phyloP scores from a whole-genome alignment of 1,140 invertebrate species.

The Thaumatotibia leucotreta region DNA sequence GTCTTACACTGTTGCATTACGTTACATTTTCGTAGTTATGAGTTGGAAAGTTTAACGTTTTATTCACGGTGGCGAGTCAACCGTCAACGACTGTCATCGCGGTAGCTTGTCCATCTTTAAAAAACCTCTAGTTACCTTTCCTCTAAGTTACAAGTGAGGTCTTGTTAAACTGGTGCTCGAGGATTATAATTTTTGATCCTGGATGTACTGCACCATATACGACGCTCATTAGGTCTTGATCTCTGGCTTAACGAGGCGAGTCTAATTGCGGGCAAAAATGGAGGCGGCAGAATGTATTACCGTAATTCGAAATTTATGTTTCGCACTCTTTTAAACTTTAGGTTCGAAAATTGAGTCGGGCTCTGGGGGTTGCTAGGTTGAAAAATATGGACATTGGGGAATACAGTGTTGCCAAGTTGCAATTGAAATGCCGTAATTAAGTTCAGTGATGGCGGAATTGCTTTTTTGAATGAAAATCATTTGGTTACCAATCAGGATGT shows the following conservation, averaged over 20 bases:
- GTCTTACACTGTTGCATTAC: background rate
- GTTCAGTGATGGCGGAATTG: background rate
- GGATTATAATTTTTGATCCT: slow-evolving; percentile 58
- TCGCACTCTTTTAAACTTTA: slow-evolving; percentile 24
- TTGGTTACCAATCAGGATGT: background rate
- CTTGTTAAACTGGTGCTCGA: slow-evolving; percentile 22
- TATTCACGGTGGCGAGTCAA: slow-evolving; percentile 35
- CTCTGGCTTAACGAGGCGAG: slow-evolving; percentile 56
- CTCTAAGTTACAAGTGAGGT: slow-evolving; percentile 3
- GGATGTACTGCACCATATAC: slow-evolving; percentile 54
- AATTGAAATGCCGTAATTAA: background rate
- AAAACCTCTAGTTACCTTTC: background rate
- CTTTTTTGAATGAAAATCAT: background rate
- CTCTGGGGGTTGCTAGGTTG: background rate
- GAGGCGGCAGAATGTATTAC: slow-evolving; percentile 41
- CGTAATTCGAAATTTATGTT: slow-evolving; percentile 51
- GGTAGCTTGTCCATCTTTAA: background rate
- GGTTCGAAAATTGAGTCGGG: background rate
- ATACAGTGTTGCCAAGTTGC: background rate
- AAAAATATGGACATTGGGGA: background rate
- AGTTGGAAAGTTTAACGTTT: slow-evolving; percentile 22
- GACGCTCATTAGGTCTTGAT: slow-evolving; percentile 66
- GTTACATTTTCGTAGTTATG: slow-evolving; percentile 19
- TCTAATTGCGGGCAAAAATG: slow-evolving; percentile 62
- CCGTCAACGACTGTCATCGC: slow-evolving; percentile 42